phyloP scores from a whole-genome alignment of 1,140 invertebrate genomes.

The Cyphomyrmex costatus region DNA sequence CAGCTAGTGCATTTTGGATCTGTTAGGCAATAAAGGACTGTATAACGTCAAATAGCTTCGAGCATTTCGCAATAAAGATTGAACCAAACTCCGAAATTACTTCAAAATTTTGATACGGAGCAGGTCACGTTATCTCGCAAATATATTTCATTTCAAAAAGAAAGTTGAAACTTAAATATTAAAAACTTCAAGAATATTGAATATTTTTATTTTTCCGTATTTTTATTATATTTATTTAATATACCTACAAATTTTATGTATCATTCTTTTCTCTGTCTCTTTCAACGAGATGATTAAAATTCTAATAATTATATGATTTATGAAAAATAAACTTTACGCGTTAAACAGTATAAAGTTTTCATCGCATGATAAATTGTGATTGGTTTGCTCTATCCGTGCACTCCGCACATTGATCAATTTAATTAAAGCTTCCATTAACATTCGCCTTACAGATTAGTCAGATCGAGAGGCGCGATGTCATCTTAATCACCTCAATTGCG shows the following conservation, averaged over 20 bases:
- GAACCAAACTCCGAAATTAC: background rate
- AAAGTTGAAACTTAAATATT: background rate
- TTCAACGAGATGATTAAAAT: background rate
- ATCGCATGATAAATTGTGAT: slow-evolving; percentile 11
- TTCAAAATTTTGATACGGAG: background rate
- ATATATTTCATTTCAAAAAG: slow-evolving; percentile 1
- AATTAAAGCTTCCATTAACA: slow-evolving; percentile 57
- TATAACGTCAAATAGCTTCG: slow-evolving; percentile 1
- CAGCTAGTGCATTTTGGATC: background rate
- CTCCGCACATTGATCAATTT: slow-evolving; percentile 42
- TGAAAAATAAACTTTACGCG: background rate
- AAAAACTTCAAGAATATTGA: background rate
- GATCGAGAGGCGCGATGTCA: slow-evolving; percentile 20
- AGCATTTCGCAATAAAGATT: slow-evolving; percentile 5
- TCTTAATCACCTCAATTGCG: slow-evolving; percentile 41
- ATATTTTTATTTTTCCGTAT: background rate
- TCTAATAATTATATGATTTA: background rate
- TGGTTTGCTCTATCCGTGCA: background rate
- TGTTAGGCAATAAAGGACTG: background rate
- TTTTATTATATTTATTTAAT: slow-evolving; percentile 12
- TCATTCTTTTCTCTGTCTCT: background rate
- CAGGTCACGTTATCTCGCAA: background rate
- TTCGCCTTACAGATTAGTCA: slow-evolving; percentile 40
- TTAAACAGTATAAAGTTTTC: background rate
- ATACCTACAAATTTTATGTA: background rate